A percentile compares a stretch with the other conserved stretches of the same genome.
These are phyloP conservation scores for Eupeodes luniger DNA, from an alignment of 2,888 invertebrate species.

Conservation along the genomic window DNA sequence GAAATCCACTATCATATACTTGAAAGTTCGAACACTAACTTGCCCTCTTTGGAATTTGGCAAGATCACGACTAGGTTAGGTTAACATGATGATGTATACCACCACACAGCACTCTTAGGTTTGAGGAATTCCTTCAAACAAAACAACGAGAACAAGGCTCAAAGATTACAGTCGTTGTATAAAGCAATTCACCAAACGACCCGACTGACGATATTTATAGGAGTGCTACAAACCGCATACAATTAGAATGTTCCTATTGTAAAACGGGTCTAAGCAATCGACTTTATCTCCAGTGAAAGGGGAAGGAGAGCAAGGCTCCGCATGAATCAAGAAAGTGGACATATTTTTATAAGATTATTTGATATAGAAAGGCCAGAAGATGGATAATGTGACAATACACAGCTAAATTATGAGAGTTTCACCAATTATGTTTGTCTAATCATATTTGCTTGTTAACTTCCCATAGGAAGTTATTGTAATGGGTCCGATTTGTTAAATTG, in stretches of 20 bases:
- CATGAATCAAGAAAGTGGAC: conserved; percentile 45
- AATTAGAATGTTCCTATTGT: conserved; percentile 48
- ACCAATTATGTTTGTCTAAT: background rate
- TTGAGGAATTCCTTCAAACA: conserved; percentile 40
- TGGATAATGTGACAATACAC: conserved; percentile 24
- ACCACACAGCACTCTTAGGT: conserved; percentile 2
- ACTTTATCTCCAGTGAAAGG: conserved; percentile 51
- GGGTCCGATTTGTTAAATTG: too few species aligned
- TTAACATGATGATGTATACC: conserved; percentile 34
- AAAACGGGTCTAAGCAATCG: background rate
- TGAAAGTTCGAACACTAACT: conserved; percentile 49
- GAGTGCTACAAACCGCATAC: conserved; percentile 36
- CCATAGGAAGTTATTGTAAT: too few species aligned
- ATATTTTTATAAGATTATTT: conserved; percentile 61
- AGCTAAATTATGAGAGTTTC: background rate
- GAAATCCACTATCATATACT: conserved; percentile 43
- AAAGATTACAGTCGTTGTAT: conserved; percentile 43
- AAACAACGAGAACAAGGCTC: conserved; percentile 7
- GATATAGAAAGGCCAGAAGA: conserved; percentile 37
- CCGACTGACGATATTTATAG: background rate
- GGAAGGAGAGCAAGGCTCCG: conserved; percentile 16
- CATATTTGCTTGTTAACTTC: too few species aligned
- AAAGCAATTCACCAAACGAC: conserved; percentile 32
- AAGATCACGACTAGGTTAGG: conserved; percentile 64
- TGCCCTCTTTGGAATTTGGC: conserved; percentile 55